Evolutionary conservation across 2,113 vertebrate genomes (phyloP).

Genomic region (Nettapus auritus): DNA sequence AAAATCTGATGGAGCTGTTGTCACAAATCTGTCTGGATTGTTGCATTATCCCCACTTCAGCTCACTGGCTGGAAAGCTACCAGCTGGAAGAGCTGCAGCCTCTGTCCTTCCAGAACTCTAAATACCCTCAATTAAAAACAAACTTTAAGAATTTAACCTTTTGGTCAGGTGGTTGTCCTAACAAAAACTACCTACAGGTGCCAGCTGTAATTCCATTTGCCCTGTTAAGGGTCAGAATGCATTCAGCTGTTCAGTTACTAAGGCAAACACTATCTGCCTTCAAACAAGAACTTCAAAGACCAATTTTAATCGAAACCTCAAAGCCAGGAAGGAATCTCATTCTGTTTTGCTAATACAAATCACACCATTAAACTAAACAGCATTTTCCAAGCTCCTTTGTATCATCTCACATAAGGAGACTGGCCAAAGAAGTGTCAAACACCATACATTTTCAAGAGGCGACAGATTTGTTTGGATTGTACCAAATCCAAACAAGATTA

Average conservation of each 20-base stretch:
- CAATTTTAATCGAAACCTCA: background rate
- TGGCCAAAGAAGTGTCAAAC: background rate
- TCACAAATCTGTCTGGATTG: background rate
- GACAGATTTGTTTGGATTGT: background rate
- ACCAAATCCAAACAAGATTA: background rate
- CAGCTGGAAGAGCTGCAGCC: background rate
- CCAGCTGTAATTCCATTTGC: background rate
- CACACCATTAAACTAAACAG: background rate
- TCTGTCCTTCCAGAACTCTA: background rate
- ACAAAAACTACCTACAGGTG: background rate
- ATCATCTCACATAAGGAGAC: background rate
- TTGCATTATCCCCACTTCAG: background rate
- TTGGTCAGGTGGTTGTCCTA: background rate
- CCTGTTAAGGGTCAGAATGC: background rate
- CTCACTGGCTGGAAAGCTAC: background rate
- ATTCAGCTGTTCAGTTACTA: background rate
- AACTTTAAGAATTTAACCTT: background rate
- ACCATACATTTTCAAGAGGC: background rate
- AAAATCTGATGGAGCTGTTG: background rate
- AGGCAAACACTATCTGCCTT: background rate
- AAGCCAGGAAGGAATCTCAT: background rate
- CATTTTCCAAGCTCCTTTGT: background rate
- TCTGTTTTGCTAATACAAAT: background rate
- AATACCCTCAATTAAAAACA: background rate
- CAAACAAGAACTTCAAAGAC: background rate